phyloP scores from a whole-genome alignment of 2,113 vertebrate species.

The Ameiurus melas region DNA sequence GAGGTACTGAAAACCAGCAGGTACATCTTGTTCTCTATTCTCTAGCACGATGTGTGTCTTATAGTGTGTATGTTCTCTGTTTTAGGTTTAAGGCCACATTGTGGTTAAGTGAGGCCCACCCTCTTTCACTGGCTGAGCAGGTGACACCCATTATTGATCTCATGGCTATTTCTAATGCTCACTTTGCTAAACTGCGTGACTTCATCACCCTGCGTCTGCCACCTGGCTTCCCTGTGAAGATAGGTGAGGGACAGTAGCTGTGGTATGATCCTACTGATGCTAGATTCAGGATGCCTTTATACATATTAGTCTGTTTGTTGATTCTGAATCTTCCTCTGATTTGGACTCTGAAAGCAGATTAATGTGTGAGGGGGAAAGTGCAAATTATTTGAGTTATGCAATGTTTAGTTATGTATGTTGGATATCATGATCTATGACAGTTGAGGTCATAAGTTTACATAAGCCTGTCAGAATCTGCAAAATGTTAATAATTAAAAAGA shows the following conservation, averaged over 20 bases:
- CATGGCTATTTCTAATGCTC: conserved; percentile 81
- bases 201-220: conserved; percentile 79
- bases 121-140: conserved; percentile 78
- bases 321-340: neutral
- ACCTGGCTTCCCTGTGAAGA: conserved; percentile 77
- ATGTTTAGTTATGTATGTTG: neutral
- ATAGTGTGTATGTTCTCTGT: neutral
- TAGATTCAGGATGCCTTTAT: neutral
- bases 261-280: neutral
- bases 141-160: conserved; percentile 82
- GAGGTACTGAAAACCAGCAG: conserved; percentile 57
- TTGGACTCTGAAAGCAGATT: neutral
- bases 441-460: too few species aligned
- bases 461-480: too few species aligned
- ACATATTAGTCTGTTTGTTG: neutral
- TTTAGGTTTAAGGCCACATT: conserved; percentile 78
- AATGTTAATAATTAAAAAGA: too few species aligned
- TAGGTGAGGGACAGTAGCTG: conserved; percentile 60
- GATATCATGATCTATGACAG: neutral
- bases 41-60: neutral
- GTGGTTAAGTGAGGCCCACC: conserved; percentile 78
- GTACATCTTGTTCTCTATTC: neutral
- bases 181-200: conserved; percentile 80
- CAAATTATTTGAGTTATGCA: neutral
- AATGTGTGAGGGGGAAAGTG: too few species aligned